Evolutionary conservation across 2,797 vertebrate genomes (phyloP), one percentile per base, ranked within the genome.

Genomic region (Halcyon badia): DNA sequence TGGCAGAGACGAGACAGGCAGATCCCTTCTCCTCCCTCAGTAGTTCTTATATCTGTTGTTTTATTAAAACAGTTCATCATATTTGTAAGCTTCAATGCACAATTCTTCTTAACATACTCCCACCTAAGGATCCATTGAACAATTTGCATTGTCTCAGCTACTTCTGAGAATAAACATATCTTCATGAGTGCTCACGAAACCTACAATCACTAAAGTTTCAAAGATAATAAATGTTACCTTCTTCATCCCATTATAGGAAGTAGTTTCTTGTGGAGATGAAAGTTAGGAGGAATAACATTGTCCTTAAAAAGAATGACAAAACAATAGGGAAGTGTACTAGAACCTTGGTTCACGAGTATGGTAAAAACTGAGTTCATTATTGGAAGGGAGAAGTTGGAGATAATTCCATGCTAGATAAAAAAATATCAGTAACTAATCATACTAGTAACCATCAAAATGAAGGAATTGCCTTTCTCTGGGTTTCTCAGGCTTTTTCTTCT

Each of bases 31-130:
- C 58, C 76, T 93, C 80, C 56, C 56, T 94, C 60, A 70, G 71
- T 52, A 77, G 39, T 41, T 93, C 83, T 65, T 92, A 11, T 68
- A 62, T 82, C 78, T 84, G 16, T 70, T 92, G 60, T 84, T 90
- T 90, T 95, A 90, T 84, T 94, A 89, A 96, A 96, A 90, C 83
- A 95, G 31, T 68, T 97, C 83, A 73, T 92, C 86, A 44, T 84
- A 94, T 95, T 97, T 94, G 81, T 90, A 96, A 96, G 86, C 92
- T 90, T 95, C 94, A 95, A 20, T 93, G 94, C 71, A 64, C 86
- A 92, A 31, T 94, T 89, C 64, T 52, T 83, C 60, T 78, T 69
- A 90, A 82, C n/a, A 41, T 35, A 90, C 92, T 89, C 92, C 96
- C 83, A 93, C 90, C 37, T 66, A 89, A 77, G 48, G 30, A 94